These are phyloP conservation scores for Neolamprologus tretocephalus DNA, from an alignment of 2,113 vertebrate genomes.

Conservation along the genomic window DNA sequence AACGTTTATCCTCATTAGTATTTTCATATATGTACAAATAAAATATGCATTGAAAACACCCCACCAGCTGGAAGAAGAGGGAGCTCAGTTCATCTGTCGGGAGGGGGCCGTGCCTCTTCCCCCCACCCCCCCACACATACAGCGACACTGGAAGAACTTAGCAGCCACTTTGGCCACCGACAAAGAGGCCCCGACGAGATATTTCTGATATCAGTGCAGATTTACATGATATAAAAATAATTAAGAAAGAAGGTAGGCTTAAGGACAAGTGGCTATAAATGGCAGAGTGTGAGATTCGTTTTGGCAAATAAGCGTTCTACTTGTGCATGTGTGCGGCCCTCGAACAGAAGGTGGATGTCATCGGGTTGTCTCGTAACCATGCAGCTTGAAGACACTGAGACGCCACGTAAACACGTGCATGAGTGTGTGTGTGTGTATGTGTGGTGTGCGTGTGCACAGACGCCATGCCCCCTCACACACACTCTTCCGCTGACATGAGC, in stretches of 20 bases:
- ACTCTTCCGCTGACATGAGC: constrained; percentile 98
- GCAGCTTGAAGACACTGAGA: constrained; percentile 46
- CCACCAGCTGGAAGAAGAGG: constrained; percentile 24
- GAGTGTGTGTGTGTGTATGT: neutral
- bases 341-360: constrained; percentile 30
- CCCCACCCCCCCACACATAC: neutral
- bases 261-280: constrained; percentile 75
- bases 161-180: constrained; percentile 11
- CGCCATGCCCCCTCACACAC: constrained; percentile 75
- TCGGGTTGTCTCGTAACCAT: constrained; percentile 48
- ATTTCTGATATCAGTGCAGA: constrained; percentile 55
- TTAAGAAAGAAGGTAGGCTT: constrained; percentile 58
- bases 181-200: constrained; percentile 43
- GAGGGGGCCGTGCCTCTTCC: neutral
- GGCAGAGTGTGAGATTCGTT: constrained; percentile 70
- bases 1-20: constrained; percentile 30
- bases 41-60: constrained; percentile 43
- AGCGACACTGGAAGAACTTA: constrained; percentile 54
- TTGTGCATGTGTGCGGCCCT: constrained; percentile 38
- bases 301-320: constrained; percentile 66
- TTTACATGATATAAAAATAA: constrained; percentile 68
- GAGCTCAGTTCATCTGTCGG: constrained; percentile 12
- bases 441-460: neutral
- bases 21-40: constrained; percentile 62
- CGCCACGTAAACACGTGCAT: constrained; percentile 25